A percentile compares a stretch with the other conserved stretches of the same genome.
These are phyloP conservation scores for Agrilus cyanescens DNA, from an alignment of 2,888 invertebrate species.

Conservation along the genomic window DNA sequence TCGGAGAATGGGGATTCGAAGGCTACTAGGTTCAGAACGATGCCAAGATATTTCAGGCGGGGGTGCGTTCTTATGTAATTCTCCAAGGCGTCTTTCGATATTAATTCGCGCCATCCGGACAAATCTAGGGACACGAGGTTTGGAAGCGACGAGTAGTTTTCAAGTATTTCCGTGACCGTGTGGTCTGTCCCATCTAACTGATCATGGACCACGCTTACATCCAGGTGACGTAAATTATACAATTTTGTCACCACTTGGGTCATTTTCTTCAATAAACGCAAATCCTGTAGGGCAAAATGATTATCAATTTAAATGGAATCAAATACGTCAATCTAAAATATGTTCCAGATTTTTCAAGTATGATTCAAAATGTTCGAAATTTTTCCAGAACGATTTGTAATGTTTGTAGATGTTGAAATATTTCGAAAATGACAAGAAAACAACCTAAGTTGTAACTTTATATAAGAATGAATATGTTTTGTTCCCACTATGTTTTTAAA, in stretches of 20 bases:
- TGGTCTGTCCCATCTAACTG: constrained; percentile 21
- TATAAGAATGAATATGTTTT: no score
- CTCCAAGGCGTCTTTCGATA: constrained; percentile 18
- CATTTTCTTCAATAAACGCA: constrained; percentile 18
- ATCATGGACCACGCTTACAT: constrained; percentile 28
- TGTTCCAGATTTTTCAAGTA: no score
- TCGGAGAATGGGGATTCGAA: constrained; percentile 26
- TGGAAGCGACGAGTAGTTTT: constrained; percentile 38
- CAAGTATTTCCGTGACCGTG: constrained; percentile 37
- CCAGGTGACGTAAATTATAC: constrained; percentile 26
- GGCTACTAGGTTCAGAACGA: constrained; percentile 27
- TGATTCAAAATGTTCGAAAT: no score
- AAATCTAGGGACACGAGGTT: constrained; percentile 49
- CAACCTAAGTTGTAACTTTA: no score
- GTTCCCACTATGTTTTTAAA: no score
- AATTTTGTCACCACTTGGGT: constrained; percentile 22
- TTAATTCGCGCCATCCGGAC: constrained; percentile 38
- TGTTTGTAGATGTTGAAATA: no score
- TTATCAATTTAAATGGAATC: background rate
- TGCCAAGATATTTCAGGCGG: constrained; percentile 28
- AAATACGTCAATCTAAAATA: background rate
- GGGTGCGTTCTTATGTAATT: constrained; percentile 25
- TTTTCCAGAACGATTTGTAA: no score
- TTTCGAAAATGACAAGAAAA: no score
- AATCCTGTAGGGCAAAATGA: constrained; percentile 19